These are phyloP conservation scores for Antitype chi DNA, from an alignment of 2,888 invertebrate species.

Conservation along the genomic window DNA sequence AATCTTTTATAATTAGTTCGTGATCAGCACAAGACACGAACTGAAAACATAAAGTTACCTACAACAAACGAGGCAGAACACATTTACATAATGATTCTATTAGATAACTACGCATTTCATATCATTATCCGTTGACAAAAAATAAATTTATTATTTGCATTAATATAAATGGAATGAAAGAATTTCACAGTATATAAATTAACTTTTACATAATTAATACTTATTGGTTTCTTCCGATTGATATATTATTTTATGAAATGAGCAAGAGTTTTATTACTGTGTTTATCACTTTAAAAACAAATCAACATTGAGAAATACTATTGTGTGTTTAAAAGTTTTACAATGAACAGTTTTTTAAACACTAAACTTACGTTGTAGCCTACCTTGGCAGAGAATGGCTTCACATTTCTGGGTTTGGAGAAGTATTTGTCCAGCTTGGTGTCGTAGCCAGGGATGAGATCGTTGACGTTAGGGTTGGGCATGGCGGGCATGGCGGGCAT, in stretches of 20 bases:
- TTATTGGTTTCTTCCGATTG: slow-evolving; percentile 36
- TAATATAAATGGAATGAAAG: slow-evolving; percentile 54
- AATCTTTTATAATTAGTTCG: slow-evolving; percentile 47
- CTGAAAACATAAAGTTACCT: slow-evolving; percentile 40
- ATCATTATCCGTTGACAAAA: slow-evolving; percentile 32
- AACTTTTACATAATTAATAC: slow-evolving; percentile 51
- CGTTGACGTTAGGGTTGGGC: slow-evolving; percentile 71
- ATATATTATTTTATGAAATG: slow-evolving; percentile 36
- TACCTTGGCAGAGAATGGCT: slow-evolving; percentile 83
- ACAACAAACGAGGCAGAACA: slow-evolving; percentile 18
- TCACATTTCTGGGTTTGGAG: slow-evolving; percentile 82
- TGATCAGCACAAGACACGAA: slow-evolving; percentile 41
- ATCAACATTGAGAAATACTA: not conserved
- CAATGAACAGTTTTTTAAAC: not conserved
- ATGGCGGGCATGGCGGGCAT: slow-evolving; percentile 74
- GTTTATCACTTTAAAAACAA: slow-evolving; percentile 7
- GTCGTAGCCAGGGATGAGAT: slow-evolving; percentile 78
- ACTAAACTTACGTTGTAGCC: slow-evolving; percentile 76
- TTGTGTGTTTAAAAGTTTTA: not conserved
- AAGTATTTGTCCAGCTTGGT: slow-evolving; percentile 87
- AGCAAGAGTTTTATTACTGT: slow-evolving; percentile 14
- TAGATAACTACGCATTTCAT: slow-evolving; percentile 52
- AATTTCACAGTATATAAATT: slow-evolving; percentile 65
- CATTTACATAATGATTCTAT: slow-evolving; percentile 58
- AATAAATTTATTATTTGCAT: slow-evolving; percentile 45